Evolutionary conservation across 2,113 vertebrate species (phyloP).

Genomic region (zebrafish (Danio rerio)): DNA sequence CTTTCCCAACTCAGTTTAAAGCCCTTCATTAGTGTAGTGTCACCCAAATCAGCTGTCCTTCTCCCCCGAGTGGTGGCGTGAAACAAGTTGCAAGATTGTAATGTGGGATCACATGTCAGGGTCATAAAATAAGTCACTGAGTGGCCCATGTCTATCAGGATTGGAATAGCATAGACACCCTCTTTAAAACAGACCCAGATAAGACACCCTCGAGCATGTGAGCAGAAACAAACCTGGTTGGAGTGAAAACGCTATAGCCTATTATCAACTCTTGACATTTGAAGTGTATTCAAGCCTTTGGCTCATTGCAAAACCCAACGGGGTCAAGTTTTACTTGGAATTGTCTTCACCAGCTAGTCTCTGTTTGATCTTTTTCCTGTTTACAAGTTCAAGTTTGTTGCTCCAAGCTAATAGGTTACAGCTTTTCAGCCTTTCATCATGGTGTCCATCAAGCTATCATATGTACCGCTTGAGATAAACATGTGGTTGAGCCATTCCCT

Average conservation of each 20-base stretch:
- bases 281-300: background rate
- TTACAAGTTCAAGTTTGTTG: conserved; percentile 14
- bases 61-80: conserved; percentile 44
- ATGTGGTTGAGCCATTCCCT: background rate
- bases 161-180: conserved; percentile 64
- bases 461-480: conserved; percentile 34
- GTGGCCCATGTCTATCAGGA: conserved; percentile 63
- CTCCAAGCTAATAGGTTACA: background rate
- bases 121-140: conserved; percentile 55
- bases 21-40: background rate
- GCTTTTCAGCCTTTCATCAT: conserved; percentile 21
- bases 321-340: conserved; percentile 1
- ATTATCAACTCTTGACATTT: conserved; percentile 57
- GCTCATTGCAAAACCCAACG: background rate
- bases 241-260: conserved; percentile 63
- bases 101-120: conserved; percentile 65
- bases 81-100: conserved; percentile 68
- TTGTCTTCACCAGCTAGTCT: background rate
- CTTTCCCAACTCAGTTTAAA: background rate
- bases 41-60: conserved; percentile 44
- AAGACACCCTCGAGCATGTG: conserved; percentile 58
- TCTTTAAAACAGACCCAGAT: conserved; percentile 55
- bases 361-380: conserved; percentile 31
- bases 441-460: conserved; percentile 28
- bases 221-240: conserved; percentile 58